Conservation (phyloP, 2,797 vertebrate genomes). For the Taeniopygia guttata region DNA sequence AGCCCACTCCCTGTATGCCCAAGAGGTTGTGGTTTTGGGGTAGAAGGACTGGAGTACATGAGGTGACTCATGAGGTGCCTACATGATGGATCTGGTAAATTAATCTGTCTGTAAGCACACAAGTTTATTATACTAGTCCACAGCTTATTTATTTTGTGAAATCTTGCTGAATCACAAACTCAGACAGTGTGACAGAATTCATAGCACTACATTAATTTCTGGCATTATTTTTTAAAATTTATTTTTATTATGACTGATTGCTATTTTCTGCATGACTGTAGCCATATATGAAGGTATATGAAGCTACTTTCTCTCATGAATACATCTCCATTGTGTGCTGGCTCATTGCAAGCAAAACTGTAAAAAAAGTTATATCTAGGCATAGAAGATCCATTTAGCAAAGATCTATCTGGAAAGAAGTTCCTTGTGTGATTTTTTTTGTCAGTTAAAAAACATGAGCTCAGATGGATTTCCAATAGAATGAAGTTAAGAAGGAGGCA, state of each 20-base stretch:
- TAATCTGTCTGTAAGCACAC: background rate
- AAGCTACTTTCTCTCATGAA: background rate
- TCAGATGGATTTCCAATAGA: background rate
- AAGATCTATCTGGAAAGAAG: background rate
- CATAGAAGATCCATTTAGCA: background rate
- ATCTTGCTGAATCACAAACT: slow-evolving; percentile 1
- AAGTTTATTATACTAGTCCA: background rate
- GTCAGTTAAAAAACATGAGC: background rate
- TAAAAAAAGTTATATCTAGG: background rate
- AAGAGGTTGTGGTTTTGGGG: background rate
- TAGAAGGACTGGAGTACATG: background rate
- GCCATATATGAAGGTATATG: slow-evolving; percentile 10
- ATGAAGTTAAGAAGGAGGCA: background rate
- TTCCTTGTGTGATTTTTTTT: background rate
- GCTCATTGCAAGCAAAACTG: background rate
- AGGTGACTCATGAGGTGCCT: background rate
- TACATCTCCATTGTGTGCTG: background rate
- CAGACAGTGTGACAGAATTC: slow-evolving; percentile 33
- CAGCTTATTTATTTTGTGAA: slow-evolving; percentile 33
- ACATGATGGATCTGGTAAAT: background rate
- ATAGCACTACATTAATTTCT: background rate
- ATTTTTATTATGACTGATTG: background rate
- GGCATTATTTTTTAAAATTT: background rate
- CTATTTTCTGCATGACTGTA: background rate
- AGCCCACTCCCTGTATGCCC: background rate